Evolutionary conservation across 2,888 invertebrate species (phyloP), one percentile per base, ranked within the genome.

Genomic region (Eupithecia pulchellata): DNA sequence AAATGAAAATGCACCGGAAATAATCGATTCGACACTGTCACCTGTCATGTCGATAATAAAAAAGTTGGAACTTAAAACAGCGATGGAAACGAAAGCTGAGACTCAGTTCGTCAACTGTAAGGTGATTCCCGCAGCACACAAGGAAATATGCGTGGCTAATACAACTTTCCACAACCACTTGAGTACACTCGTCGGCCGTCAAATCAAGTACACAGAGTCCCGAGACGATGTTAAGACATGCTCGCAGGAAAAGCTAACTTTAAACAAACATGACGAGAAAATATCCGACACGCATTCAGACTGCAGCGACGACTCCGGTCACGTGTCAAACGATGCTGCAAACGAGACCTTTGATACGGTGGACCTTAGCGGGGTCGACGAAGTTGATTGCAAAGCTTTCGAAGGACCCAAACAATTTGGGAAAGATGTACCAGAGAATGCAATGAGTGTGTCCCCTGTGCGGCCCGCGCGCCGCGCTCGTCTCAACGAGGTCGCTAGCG

Each of bases 301-400:
- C 81, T 97, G 97, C 81, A 97, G 97, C 71, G 97, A 97, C 81
- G 97, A 97, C 91, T 97, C 97, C 69, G 97, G 97, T 73, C 97
- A 97, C 89, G 97, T 97, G 79, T 97, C 97, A 64, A 97, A 97
- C 83, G 97, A 97, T 85, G 97, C 97, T 72, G 97, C 97, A 65
- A 97, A 97, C 84, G 97, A 97, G 11, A 81, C 86, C 27, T 92
- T 91, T 77, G 91, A 93, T 79, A 88, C 85, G 78, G 86, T 88
- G 66, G 90, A 90, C 68, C 74, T 88, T 68, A 88, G 88, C 71
- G 86, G 91, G 2, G 82, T 84, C 52, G 92, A 93, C 68, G 93
- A 91, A 73, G 88, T 92, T 75, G 92, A 91, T 79, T 90, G 91
- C 80, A 92, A 91, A 84, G 80, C 86, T 58, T 91, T 90, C 81